Base-by-base conservation (phyloP, 1,140 invertebrate species). In the Atta texana region DNA sequence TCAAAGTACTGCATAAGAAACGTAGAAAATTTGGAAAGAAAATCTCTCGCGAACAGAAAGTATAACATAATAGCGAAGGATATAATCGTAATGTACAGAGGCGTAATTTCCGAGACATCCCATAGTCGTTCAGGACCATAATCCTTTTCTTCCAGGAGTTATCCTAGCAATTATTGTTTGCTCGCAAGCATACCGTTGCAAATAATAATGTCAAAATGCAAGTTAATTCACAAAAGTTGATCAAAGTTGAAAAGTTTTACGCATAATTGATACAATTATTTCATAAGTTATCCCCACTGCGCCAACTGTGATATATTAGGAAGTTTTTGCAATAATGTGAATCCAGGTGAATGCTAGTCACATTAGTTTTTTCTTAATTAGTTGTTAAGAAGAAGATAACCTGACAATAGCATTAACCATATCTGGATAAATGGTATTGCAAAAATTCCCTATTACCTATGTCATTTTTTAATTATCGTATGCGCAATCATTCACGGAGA, bases 151-250 rank as follows among this genome's bases (percentile, higher is more conserved):
- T 21, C 39, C 21, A 21, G 44, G 24, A 84, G 59, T 84, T 66
- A 66, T 66, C 61, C 28, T 18, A 49, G 39, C 39, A 63, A 61
- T 74, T 84, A 84, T 74, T 74, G 18, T 44, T 49, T 44, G 31
- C 31, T 71, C 14, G 49, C 18, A 24, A 49, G 16, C n/a, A 8
- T 24, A 14, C 18, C 14, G 16, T 51, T 21, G 14, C 66, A 61
- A 68, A 72, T 61, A 24, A 72, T 61, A 24, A 16, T 61, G 24
- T 24, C n/a, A 4, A 34, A 84, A 39, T 10, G 57, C 21, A 6
- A 34, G 31, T 81, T 44, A 55, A 80, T 12, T 55, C 18, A 12
- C 39, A 61, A 51, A 55, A 82, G 7, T 72, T 61, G 28, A 3
- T 2, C 31, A 49, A 31, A 82, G 44, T 49, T 10, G 12, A 71